A percentile compares a stretch with the other conserved stretches of the same genome.
phyloP scores from a whole-genome alignment of 2,113 vertebrate genomes.

The Zosterops japonicus region DNA sequence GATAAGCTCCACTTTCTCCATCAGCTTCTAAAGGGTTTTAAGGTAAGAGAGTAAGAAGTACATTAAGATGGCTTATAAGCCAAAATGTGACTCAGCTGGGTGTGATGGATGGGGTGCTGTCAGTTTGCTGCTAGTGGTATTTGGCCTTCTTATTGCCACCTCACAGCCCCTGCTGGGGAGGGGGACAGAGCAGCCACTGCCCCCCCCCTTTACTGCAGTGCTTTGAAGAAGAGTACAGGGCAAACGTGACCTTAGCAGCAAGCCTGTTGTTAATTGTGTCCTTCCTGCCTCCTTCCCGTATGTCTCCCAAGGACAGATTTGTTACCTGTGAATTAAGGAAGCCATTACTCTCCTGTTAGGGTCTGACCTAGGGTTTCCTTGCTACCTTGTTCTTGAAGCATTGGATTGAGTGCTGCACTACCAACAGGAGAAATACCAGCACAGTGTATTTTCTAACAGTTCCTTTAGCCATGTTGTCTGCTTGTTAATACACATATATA shows the following conservation, averaged over 20 bases:
- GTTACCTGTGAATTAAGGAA: background rate
- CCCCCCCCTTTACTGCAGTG: background rate
- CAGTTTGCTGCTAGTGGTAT: background rate
- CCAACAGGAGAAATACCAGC: background rate
- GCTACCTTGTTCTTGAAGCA: background rate
- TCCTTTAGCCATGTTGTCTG: background rate
- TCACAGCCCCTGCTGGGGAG: background rate
- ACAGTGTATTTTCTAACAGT: background rate
- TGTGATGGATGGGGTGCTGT: background rate
- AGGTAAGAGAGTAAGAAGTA: background rate
- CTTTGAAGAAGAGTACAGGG: constrained; percentile 23
- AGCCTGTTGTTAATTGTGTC: background rate
- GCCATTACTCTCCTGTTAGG: background rate
- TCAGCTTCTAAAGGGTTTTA: background rate
- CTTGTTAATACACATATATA: background rate
- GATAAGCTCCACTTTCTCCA: background rate
- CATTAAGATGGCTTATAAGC: background rate
- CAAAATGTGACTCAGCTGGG: background rate
- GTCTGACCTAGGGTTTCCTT: background rate
- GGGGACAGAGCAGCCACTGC: background rate
- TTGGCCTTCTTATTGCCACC: background rate
- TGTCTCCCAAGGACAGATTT: background rate
- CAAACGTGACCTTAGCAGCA: constrained; percentile 51
- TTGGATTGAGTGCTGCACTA: background rate
- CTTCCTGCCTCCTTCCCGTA: background rate